These are phyloP conservation scores for Philonicus albiceps DNA, from an alignment of 2,888 invertebrate genomes.

Conservation along the genomic window DNA sequence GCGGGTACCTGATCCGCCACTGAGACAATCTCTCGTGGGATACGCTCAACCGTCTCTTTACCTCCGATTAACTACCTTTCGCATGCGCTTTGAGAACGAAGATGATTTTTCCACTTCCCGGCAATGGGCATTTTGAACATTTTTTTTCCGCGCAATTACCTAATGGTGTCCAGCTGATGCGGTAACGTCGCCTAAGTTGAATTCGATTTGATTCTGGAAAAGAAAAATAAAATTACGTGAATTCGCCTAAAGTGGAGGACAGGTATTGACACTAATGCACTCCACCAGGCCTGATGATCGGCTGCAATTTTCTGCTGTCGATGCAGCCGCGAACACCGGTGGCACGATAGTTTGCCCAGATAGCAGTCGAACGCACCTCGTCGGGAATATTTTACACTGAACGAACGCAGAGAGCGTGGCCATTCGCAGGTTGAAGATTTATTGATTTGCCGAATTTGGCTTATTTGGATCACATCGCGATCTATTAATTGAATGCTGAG, in stretches of 20 bases:
- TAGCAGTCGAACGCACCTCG: background rate
- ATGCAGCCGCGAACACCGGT: background rate
- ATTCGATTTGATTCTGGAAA: background rate
- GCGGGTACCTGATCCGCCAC: background rate
- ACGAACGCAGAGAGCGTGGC: background rate
- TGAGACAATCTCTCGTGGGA: background rate
- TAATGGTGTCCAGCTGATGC: background rate
- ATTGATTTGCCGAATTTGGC: slow-evolving; percentile 14
- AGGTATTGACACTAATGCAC: slow-evolving; percentile 38
- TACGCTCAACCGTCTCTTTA: background rate
- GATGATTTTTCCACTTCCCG: background rate
- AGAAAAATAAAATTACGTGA: background rate
- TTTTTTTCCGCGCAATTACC: background rate
- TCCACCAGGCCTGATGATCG: background rate
- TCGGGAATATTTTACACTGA: background rate
- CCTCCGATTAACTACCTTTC: background rate
- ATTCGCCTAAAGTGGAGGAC: slow-evolving; percentile 22
- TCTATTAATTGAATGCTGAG: background rate
- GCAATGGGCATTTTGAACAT: background rate
- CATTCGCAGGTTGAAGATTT: background rate
- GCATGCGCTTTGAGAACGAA: background rate
- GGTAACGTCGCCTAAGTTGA: background rate
- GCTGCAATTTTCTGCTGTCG: slow-evolving; percentile 15
- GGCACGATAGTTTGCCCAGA: background rate
- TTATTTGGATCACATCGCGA: slow-evolving; percentile 26